These are phyloP conservation scores for Neocrepidodera transversa DNA, from an alignment of 2,888 invertebrate species.

Conservation along the genomic window DNA sequence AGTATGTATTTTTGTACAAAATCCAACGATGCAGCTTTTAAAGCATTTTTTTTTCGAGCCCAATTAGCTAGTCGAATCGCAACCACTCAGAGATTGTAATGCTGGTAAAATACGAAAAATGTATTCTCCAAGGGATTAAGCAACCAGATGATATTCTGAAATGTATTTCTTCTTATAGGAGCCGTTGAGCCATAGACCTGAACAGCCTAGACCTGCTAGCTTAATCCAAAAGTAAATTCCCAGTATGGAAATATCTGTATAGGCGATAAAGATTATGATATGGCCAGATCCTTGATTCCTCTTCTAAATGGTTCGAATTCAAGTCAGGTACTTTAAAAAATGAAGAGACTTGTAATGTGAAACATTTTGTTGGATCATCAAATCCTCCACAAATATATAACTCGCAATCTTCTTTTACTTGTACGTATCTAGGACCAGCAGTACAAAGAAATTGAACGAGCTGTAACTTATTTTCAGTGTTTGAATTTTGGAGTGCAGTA, in stretches of 20 bases:
- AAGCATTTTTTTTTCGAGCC: not conserved
- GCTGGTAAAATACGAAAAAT: slow-evolving; percentile 9
- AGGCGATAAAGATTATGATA: too few species aligned
- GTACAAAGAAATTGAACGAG: slow-evolving; percentile 6
- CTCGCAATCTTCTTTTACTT: too few species aligned
- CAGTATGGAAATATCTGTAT: too few species aligned
- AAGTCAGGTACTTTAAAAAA: slow-evolving; percentile 15
- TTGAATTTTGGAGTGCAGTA: too few species aligned
- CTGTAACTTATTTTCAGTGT: too few species aligned
- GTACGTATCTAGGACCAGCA: slow-evolving; percentile 9
- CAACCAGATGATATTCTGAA: not conserved
- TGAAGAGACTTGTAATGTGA: not conserved
- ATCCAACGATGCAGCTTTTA: not conserved
- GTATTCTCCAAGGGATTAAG: not conserved
- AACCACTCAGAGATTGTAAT: slow-evolving; percentile 7
- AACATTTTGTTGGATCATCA: slow-evolving; percentile 12
- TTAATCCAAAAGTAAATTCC: too few species aligned
- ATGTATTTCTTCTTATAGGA: slow-evolving; percentile 1
- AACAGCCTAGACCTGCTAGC: slow-evolving; percentile 6
- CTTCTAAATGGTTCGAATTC: slow-evolving; percentile 22
- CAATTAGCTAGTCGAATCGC: slow-evolving; percentile 10
- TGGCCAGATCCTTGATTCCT: too few species aligned
- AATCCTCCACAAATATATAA: too few species aligned
- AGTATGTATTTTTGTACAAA: not conserved
- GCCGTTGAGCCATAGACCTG: not conserved